A percentile compares a stretch with the other conserved stretches of the same genome.
Conservation (phyloP, 53 echinoderm and acorn worm genomes). For the Echinometra lucunter region DNA sequence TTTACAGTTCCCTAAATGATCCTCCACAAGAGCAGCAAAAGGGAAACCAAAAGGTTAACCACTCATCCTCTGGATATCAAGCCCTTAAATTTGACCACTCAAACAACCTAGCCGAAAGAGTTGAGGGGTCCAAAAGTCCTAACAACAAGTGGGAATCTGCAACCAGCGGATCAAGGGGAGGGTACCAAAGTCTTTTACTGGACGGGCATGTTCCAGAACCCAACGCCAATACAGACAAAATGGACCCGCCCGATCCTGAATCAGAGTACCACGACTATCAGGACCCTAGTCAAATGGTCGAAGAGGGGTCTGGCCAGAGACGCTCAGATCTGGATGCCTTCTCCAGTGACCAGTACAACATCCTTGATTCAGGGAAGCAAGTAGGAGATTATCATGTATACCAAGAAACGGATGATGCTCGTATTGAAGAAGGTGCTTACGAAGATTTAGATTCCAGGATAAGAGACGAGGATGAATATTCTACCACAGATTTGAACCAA, state of each 20-base stretch:
- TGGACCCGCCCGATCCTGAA: background rate
- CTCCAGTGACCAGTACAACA: background rate
- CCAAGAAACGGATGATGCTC: background rate
- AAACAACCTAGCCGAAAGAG: too few species aligned
- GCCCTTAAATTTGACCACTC: background rate
- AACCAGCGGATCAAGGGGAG: background rate
- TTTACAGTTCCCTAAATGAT: background rate
- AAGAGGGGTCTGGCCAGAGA: background rate
- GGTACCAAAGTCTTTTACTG: background rate
- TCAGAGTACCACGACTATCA: slow-evolving; percentile 34
- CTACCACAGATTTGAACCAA: background rate
- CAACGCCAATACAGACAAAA: too few species aligned
- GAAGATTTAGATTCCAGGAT: background rate
- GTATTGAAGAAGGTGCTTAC: background rate
- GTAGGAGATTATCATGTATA: slow-evolving; percentile 34
- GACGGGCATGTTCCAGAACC: background rate
- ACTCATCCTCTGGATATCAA: background rate
- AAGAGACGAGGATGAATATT: slow-evolving; percentile 9
- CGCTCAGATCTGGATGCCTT: background rate
- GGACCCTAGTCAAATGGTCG: slow-evolving; percentile 3
- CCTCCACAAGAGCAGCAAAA: background rate
- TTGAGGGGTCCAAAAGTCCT: background rate
- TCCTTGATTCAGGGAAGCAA: slow-evolving; percentile 15
- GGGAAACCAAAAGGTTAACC: background rate
- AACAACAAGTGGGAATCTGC: background rate